These are phyloP conservation scores for Pterophyllum scalare DNA, from an alignment of 2,113 vertebrate genomes.

Conservation along the genomic window DNA sequence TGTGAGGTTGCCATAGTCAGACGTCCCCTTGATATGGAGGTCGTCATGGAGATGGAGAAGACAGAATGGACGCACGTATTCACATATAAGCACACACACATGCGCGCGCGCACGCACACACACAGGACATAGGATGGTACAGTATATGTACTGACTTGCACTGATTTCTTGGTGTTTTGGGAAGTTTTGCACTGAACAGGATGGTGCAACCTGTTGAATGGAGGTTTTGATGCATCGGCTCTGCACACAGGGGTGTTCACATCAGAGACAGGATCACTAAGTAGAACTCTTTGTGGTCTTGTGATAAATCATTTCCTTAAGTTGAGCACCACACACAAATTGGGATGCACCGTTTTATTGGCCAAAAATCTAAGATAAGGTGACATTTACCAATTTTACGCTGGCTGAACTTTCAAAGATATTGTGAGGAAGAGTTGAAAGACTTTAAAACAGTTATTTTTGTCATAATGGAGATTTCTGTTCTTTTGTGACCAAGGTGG, in stretches of 20 bases:
- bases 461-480: neutral
- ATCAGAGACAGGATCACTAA: neutral
- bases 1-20: constrained; percentile 62
- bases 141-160: neutral
- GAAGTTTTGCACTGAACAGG: constrained; percentile 17
- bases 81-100: neutral
- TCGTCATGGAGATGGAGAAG: constrained; percentile 73
- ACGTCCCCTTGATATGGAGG: constrained; percentile 71
- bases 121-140: neutral
- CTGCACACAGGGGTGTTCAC: neutral
- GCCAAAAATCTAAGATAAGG: neutral
- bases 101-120: neutral
- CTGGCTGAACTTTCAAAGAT: neutral
- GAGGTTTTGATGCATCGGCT: constrained; percentile 6
- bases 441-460: constrained; percentile 1
- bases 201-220: constrained; percentile 68
- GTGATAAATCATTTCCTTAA: neutral
- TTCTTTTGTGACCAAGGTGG: neutral
- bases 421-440: neutral
- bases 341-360: neutral
- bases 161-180: constrained; percentile 9
- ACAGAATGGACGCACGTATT: constrained; percentile 61
- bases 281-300: constrained; percentile 10
- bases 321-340: neutral
- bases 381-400: neutral